These are phyloP conservation scores for Gambelia wislizenii DNA, from an alignment of 2,797 vertebrate species.

Conservation along the genomic window DNA sequence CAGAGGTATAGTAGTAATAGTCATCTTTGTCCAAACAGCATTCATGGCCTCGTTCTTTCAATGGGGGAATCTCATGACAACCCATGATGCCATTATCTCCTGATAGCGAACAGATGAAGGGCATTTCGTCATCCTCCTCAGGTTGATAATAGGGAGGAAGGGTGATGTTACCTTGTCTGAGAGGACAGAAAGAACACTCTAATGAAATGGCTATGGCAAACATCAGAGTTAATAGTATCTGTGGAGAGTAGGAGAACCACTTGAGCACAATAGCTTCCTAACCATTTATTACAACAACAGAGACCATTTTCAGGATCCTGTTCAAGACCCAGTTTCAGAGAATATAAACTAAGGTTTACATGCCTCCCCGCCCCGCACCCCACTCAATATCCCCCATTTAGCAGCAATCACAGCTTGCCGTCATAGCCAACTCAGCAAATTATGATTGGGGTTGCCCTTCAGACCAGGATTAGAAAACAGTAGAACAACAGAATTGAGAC, in stretches of 20 bases:
- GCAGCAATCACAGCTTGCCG: neutral
- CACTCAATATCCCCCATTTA: neutral
- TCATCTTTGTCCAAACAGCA: conserved; percentile 96
- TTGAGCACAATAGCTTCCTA: conserved; percentile 10
- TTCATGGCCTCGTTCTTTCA: conserved; percentile 90
- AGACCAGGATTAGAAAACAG: neutral
- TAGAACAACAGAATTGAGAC: neutral
- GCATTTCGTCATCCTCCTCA: conserved; percentile 93
- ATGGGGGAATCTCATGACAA: conserved; percentile 89
- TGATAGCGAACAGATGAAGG: conserved; percentile 96
- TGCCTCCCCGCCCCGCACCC: too few species aligned
- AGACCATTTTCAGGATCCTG: conserved; percentile 27
- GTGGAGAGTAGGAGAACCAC: neutral
- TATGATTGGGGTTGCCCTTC: neutral
- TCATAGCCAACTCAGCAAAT: neutral
- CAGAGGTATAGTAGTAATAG: conserved; percentile 86
- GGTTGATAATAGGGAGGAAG: conserved; percentile 94
- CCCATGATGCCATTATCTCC: conserved; percentile 99
- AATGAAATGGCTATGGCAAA: conserved; percentile 24
- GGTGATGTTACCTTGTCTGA: conserved; percentile 89
- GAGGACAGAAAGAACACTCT: conserved; percentile 34
- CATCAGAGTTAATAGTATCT: neutral
- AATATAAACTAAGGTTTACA: neutral
- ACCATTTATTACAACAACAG: neutral
- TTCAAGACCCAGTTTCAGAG: neutral